Percentiles rank a stretch among this genome's conserved stretches.
These are phyloP conservation scores for Camponotus vicinus DNA, from an alignment of 1,140 invertebrate genomes.

Conservation along the genomic window DNA sequence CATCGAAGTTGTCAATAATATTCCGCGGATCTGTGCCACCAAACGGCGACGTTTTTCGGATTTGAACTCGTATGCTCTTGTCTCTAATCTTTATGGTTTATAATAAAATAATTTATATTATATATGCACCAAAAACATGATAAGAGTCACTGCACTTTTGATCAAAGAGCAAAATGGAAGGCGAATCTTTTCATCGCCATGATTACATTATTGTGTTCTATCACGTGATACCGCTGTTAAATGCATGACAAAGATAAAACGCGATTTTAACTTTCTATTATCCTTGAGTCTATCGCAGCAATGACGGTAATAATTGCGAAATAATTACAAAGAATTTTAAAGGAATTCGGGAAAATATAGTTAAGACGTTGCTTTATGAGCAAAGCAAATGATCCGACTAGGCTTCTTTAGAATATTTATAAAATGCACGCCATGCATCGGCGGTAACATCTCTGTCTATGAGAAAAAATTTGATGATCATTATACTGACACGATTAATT, in stretches of 20 bases:
- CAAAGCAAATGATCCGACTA: constrained; percentile 70
- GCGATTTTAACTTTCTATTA: constrained; percentile 60
- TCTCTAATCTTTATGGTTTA: no score
- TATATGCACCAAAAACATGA: constrained; percentile 45
- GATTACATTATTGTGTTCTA: constrained; percentile 29
- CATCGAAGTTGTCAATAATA: no score
- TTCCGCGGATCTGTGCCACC: no score
- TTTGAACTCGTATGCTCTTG: no score
- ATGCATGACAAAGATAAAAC: constrained; percentile 56
- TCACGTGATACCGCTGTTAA: constrained; percentile 51
- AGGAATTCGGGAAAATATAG: constrained; percentile 42
- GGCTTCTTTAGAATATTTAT: constrained; percentile 77
- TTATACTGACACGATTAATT: constrained; percentile 42
- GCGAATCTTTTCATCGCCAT: constrained; percentile 29
- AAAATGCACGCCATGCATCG: constrained; percentile 23
- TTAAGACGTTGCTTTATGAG: constrained; percentile 68
- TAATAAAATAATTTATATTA: neutral
- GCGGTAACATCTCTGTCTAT: constrained; percentile 34
- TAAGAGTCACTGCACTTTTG: constrained; percentile 45
- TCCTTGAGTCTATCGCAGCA: constrained; percentile 61
- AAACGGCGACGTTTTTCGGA: no score
- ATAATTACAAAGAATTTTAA: constrained; percentile 64
- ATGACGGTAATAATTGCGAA: constrained; percentile 41
- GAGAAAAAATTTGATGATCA: constrained; percentile 63
- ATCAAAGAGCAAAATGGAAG: constrained; percentile 66